A percentile compares a stretch with the other conserved stretches of the same genome.
phyloP scores from a whole-genome alignment of 2,888 invertebrate genomes.

The Lucinisca nassula region DNA sequence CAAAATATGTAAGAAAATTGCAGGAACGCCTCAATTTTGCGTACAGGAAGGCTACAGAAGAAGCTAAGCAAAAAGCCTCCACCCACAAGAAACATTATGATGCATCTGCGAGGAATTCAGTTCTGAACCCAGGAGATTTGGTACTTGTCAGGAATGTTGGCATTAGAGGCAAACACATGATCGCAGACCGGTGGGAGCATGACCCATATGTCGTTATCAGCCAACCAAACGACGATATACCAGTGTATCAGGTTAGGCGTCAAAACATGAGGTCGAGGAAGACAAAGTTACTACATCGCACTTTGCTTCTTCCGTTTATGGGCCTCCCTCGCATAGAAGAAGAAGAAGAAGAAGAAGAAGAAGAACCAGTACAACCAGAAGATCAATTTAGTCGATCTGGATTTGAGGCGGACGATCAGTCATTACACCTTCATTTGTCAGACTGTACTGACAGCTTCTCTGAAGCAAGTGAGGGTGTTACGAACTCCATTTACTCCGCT shows the following conservation, averaged over 20 bases:
- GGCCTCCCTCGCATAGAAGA: not conserved
- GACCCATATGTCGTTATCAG: not conserved
- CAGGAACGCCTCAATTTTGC: not conserved
- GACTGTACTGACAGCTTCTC: too few species aligned
- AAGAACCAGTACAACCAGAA: too few species aligned
- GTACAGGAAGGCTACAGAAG: not conserved
- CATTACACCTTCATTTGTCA: too few species aligned
- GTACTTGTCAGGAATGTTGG: not conserved
- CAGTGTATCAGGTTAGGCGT: not conserved
- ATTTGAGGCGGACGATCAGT: too few species aligned
- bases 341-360: too few species aligned
- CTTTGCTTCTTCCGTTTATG: not conserved
- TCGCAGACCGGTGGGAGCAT: not conserved
- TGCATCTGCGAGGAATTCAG: not conserved
- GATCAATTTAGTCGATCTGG: too few species aligned
- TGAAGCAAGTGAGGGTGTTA: too few species aligned
- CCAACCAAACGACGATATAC: not conserved
- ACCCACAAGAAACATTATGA: not conserved
- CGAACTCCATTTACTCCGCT: too few species aligned
- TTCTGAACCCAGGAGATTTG: not conserved
- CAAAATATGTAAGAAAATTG: not conserved
- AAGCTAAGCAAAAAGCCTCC: not conserved
- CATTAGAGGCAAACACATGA: not conserved
- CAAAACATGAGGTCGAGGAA: not conserved
- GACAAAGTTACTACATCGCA: not conserved